These are phyloP conservation scores for Anarhynchus alexandrinus DNA, from an alignment of 2,113 vertebrate genomes.

Conservation along the genomic window DNA sequence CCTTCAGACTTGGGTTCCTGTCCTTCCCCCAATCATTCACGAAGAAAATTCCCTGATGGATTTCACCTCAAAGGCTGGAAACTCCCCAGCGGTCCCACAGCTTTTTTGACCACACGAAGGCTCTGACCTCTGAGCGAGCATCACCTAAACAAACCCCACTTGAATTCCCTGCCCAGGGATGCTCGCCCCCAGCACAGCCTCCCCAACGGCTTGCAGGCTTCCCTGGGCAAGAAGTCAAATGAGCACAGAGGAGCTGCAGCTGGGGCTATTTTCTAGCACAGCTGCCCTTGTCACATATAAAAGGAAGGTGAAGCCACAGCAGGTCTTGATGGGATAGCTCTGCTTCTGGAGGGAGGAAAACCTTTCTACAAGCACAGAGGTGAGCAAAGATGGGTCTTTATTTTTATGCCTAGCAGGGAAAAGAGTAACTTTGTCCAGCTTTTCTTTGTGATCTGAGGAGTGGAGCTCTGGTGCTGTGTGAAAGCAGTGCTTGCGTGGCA, in stretches of 20 bases:
- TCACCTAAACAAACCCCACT: not conserved
- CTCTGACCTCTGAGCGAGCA: not conserved
- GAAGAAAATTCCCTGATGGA: not conserved
- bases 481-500: not conserved
- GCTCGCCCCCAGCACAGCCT: not conserved
- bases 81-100: not conserved
- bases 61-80: not conserved
- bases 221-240: not conserved
- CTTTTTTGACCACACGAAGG: not conserved
- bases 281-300: not conserved
- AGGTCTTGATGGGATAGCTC: rapidly evolving
- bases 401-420: not conserved
- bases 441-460: not conserved
- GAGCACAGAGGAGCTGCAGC: not conserved
- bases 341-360: not conserved
- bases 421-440: not conserved
- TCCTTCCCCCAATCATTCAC: not conserved
- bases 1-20: not conserved
- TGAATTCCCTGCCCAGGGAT: not conserved
- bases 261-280: not conserved
- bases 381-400: not conserved
- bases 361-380: rapidly evolving
- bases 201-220: not conserved
- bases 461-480: not conserved
- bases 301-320: not conserved